Evolutionary conservation across 2,113 vertebrate genomes (phyloP).

Genomic region (Ptyas mucosa): DNA sequence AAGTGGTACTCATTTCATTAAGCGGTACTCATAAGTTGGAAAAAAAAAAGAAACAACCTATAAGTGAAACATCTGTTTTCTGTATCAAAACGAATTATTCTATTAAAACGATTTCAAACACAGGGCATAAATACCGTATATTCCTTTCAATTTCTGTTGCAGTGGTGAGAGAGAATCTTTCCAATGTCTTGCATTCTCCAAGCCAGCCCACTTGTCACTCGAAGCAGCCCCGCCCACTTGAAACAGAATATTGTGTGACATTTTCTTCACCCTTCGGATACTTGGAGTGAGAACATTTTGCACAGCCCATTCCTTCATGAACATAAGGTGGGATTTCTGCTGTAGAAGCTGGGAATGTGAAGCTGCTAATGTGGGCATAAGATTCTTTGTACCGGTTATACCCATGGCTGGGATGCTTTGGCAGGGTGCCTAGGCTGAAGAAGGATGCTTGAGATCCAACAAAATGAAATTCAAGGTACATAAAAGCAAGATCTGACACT

Average conservation of each 20-base stretch:
- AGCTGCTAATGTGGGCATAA: neutral
- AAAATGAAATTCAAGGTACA: no score
- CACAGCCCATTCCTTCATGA: neutral
- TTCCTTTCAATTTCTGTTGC: no score
- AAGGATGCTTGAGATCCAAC: neutral
- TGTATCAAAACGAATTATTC: no score
- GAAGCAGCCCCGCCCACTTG: neutral
- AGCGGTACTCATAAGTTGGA: no score
- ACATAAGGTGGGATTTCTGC: neutral
- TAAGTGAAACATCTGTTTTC: no score
- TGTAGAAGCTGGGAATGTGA: neutral
- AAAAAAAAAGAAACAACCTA: no score
- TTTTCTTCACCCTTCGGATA: neutral
- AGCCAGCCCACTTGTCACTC: neutral
- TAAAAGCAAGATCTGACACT: no score
- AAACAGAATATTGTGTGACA: neutral
- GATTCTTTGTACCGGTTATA: neutral
- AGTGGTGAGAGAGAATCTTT: no score
- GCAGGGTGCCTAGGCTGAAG: neutral
- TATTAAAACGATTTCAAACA: no score
- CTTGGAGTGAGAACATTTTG: neutral
- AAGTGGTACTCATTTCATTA: no score
- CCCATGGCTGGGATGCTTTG: neutral
- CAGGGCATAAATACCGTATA: no score
- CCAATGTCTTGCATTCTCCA: neutral